phyloP scores from a whole-genome alignment of 2,113 vertebrate genomes.

The Ondatra zibethicus region DNA sequence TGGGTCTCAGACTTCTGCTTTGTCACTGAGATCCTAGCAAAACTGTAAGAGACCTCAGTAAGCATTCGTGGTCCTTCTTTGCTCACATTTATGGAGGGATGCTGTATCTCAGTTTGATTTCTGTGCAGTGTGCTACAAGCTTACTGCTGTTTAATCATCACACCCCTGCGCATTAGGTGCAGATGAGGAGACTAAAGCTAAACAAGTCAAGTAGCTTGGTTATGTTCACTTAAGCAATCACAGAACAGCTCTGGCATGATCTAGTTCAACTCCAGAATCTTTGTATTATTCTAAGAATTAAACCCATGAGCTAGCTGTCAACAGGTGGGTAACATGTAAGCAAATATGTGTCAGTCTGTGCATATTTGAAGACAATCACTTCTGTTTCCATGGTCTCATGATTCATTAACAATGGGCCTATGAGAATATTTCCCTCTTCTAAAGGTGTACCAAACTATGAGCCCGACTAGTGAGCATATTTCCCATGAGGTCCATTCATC shows the following conservation, averaged over 20 bases:
- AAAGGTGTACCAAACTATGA: background rate
- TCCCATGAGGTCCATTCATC: background rate
- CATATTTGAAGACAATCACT: conserved; percentile 31
- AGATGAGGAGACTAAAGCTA: conserved; percentile 14
- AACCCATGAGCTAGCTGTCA: conserved; percentile 1
- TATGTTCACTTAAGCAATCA: conserved; percentile 3
- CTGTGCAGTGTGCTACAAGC: background rate
- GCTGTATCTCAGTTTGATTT: background rate
- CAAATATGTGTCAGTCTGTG: background rate
- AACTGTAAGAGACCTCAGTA: background rate
- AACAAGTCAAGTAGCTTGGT: background rate
- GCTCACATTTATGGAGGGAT: background rate
- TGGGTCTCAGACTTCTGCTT: background rate
- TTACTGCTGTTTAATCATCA: background rate
- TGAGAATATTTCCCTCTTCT: background rate
- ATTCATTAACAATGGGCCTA: background rate
- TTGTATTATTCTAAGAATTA: conserved; percentile 19
- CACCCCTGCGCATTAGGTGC: background rate
- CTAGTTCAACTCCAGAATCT: conserved; percentile 21
- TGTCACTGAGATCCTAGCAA: background rate
- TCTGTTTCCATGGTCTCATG: background rate
- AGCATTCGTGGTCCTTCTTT: background rate
- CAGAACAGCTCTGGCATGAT: background rate
- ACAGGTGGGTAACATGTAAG: background rate
- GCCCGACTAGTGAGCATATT: background rate